Evolutionary conservation across 2,888 invertebrate genomes (phyloP).

Genomic region (Thera britannica): DNA sequence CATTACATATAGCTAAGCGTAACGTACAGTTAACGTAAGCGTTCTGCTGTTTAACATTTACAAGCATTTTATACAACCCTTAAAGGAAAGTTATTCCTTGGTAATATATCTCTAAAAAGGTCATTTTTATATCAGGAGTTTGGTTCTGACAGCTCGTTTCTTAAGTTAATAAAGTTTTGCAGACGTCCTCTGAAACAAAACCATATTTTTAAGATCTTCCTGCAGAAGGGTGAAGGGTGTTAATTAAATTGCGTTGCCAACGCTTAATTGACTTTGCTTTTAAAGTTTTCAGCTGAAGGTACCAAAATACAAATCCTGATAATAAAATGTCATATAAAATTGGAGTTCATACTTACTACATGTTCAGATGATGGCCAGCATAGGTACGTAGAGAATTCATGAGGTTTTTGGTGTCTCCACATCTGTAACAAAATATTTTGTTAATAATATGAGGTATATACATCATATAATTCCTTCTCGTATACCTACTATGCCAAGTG

Average conservation of each 20-base stretch:
- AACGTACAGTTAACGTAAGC: neutral
- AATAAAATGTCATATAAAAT: too few species aligned
- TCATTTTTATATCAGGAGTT: conserved; percentile 28
- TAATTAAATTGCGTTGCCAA: conserved; percentile 66
- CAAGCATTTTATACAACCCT: neutral
- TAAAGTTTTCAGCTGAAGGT: conserved; percentile 59
- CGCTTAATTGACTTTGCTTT: conserved; percentile 73
- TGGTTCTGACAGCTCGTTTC: conserved; percentile 35
- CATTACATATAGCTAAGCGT: neutral
- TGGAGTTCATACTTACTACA: too few species aligned
- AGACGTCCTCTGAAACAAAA: conserved; percentile 33
- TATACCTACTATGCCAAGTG: too few species aligned
- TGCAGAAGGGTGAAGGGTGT: conserved; percentile 47
- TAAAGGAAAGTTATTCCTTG: neutral
- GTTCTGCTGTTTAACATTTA: neutral
- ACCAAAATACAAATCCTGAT: too few species aligned
- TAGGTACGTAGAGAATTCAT: too few species aligned
- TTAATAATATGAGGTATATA: too few species aligned
- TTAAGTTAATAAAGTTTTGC: conserved; percentile 35
- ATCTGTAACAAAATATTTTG: too few species aligned
- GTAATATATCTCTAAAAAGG: neutral
- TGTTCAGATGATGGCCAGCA: too few species aligned
- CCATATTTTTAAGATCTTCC: conserved; percentile 41
- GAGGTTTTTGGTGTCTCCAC: too few species aligned
- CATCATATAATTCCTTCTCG: too few species aligned